These are phyloP conservation scores for Brachionus manjavacas DNA, from an alignment of 1,140 invertebrate genomes.

Conservation along the genomic window DNA sequence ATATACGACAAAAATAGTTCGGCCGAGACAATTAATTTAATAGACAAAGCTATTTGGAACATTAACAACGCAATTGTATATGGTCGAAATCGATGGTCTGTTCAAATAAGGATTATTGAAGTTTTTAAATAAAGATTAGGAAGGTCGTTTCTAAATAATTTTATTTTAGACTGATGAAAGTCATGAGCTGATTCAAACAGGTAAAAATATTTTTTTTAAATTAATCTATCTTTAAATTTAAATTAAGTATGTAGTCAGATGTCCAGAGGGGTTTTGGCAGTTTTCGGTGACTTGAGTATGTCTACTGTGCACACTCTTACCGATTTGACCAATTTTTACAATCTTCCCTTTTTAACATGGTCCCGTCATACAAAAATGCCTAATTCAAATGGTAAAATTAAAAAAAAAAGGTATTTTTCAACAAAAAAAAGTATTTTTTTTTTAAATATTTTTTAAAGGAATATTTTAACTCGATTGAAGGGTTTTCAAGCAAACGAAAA, in stretches of 20 bases:
- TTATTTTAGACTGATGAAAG: background rate
- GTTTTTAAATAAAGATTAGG: background rate
- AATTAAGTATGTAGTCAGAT: conserved; percentile 79
- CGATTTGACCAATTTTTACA: conserved; percentile 88
- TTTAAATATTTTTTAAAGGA: background rate
- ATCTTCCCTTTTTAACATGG: conserved; percentile 81
- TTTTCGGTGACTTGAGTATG: conserved; percentile 81
- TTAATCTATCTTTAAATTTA: background rate
- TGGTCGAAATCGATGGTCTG: conserved; percentile 14
- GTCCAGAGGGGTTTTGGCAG: conserved; percentile 77
- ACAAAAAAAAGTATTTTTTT: background rate
- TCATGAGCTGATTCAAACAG: background rate
- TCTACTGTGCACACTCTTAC: conserved; percentile 88
- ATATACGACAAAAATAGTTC: conserved; percentile 22
- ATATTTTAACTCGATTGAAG: background rate
- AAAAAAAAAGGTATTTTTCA: background rate
- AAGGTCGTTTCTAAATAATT: background rate
- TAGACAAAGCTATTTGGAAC: background rate
- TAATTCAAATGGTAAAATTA: background rate
- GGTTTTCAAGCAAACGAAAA: background rate
- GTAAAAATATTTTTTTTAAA: background rate
- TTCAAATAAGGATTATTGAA: background rate
- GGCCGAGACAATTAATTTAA: background rate
- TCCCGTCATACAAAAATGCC: background rate
- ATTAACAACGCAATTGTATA: conserved; percentile 6